A percentile compares a stretch with the other conserved stretches of the same genome.
These are phyloP conservation scores for Craterocephalus amniculus DNA, from an alignment of 2,797 vertebrate genomes.

Conservation along the genomic window DNA sequence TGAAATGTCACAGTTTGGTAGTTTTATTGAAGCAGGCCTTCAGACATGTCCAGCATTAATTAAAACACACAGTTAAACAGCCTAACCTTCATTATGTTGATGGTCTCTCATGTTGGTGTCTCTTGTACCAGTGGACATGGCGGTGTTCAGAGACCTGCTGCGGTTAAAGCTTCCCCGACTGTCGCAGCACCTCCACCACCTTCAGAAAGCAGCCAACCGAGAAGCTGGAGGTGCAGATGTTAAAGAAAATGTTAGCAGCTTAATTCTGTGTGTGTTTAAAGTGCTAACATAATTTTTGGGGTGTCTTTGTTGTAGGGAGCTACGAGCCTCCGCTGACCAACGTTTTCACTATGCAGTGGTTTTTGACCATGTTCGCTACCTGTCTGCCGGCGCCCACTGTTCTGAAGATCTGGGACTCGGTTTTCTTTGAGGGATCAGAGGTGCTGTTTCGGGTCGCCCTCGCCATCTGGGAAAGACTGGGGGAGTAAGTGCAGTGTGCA, in stretches of 20 bases:
- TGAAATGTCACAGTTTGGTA: not conserved
- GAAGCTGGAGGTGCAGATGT: slow-evolving; percentile 90
- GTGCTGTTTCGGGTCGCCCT: slow-evolving; percentile 93
- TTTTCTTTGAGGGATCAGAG: slow-evolving; percentile 98
- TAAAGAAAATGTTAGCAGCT: not conserved
- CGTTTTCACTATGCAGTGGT: slow-evolving; percentile 99
- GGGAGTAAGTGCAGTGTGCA: slow-evolving; percentile 87
- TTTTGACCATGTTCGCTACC: slow-evolving; percentile 97
- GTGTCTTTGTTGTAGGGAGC: slow-evolving; percentile 84
- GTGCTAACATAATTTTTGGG: not conserved
- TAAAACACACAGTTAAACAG: not conserved
- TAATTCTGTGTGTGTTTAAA: not conserved
- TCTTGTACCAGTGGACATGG: slow-evolving; percentile 91
- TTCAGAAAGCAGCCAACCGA: slow-evolving; percentile 93
- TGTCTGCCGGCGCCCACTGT: slow-evolving; percentile 95
- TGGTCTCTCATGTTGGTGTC: not conserved
- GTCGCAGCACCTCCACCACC: slow-evolving; percentile 92
- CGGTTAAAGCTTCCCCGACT: slow-evolving; percentile 93
- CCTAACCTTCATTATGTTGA: not conserved
- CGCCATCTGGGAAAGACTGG: slow-evolving; percentile 95
- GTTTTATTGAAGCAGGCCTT: not conserved
- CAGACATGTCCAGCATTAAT: not conserved
- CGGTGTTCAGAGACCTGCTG: slow-evolving; percentile 96
- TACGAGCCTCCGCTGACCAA: slow-evolving; percentile 98
- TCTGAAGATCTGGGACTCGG: slow-evolving; percentile 98